Evolutionary conservation across 2,888 invertebrate species (phyloP).

Genomic region (Tenthredo scrophulariae): DNA sequence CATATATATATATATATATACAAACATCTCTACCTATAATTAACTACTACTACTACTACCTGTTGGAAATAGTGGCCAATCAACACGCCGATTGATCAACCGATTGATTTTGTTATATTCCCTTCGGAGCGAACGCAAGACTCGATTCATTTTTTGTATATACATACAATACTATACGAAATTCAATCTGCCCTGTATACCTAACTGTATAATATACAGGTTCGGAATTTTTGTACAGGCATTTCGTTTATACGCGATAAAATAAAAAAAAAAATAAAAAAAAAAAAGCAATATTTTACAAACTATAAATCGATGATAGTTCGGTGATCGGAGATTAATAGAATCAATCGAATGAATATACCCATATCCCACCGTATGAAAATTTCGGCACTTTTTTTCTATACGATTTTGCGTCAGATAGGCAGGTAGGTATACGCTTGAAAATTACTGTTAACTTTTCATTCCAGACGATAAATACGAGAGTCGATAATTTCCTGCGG

Average conservation of each 20-base stretch:
- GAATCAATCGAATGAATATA: no score
- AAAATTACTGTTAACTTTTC: neutral
- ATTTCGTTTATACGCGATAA: neutral
- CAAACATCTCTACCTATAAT: neutral
- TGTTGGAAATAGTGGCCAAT: constrained; percentile 24
- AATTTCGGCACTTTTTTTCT: neutral
- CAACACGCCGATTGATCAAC: neutral
- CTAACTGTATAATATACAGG: no score
- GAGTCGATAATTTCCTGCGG: constrained; percentile 52
- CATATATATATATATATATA: no score
- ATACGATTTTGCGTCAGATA: neutral
- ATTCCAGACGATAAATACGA: constrained; percentile 51
- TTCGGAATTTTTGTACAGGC: neutral
- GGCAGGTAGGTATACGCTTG: neutral
- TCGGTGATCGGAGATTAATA: no score
- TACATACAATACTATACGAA: no score
- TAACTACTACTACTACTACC: neutral
- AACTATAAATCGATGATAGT: no score
- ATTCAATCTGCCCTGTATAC: no score
- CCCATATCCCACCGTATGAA: no score
- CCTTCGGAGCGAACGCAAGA: neutral
- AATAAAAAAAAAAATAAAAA: no score
- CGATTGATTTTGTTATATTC: neutral
- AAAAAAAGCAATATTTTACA: no score
- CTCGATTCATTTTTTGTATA: neutral